Evolutionary conservation across 2,797 vertebrate species (phyloP).

Genomic region (Tenualosa thibaudeaui): DNA sequence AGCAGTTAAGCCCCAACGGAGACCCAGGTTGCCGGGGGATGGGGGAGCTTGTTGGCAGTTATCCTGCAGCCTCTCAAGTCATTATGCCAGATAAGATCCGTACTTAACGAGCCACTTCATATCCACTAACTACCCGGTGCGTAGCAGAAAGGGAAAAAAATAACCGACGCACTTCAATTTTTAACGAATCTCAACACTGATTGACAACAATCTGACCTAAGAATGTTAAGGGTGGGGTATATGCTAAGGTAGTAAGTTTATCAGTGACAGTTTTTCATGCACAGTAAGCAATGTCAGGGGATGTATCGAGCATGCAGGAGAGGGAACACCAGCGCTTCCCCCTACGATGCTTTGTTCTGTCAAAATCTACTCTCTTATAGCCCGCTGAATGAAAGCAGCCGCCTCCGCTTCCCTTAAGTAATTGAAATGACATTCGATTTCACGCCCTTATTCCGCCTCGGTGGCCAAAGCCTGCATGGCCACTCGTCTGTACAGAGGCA

Average conservation of each 20-base stretch:
- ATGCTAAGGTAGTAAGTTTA: neutral
- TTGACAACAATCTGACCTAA: neutral
- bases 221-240: neutral
- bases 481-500: neutral
- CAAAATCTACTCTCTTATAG: neutral
- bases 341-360: neutral
- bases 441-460: conserved; percentile 2
- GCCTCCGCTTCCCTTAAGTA: neutral
- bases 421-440: conserved; percentile 22
- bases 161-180: neutral
- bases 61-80: neutral
- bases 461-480: neutral
- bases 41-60: neutral
- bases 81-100: neutral
- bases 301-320: neutral
- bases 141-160: neutral
- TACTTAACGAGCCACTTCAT: conserved; percentile 6
- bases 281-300: neutral
- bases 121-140: neutral
- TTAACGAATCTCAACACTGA: neutral
- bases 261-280: neutral
- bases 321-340: neutral
- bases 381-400: neutral
- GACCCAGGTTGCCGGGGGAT: conserved; percentile 34
- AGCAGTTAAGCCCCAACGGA: conserved; percentile 41